These are phyloP conservation scores for Dermolepida albohirtum DNA, from an alignment of 2,888 invertebrate genomes.

Conservation along the genomic window DNA sequence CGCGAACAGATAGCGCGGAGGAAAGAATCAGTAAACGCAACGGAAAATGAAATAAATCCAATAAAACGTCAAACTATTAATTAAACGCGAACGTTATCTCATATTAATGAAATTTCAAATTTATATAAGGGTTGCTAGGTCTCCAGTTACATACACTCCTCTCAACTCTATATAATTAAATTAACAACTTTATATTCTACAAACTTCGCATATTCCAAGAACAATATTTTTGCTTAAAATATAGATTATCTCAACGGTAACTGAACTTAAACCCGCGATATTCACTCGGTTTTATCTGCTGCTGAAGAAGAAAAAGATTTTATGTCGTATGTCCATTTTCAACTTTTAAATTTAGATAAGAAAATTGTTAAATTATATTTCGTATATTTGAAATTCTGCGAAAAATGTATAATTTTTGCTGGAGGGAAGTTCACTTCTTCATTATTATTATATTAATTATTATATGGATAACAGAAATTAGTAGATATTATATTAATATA, in stretches of 20 bases:
- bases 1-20: too few species aligned
- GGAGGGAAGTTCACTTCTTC: too few species aligned
- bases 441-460: too few species aligned
- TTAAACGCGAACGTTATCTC: constrained; percentile 20
- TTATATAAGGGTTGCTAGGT: constrained; percentile 25
- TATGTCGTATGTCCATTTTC: not conserved
- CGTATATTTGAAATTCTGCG: too few species aligned
- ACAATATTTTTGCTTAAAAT: constrained; percentile 34
- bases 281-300: constrained; percentile 22
- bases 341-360: too few species aligned
- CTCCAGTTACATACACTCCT: constrained; percentile 32
- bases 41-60: too few species aligned
- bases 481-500: too few species aligned
- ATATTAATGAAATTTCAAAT: constrained; percentile 40
- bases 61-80: constrained; percentile 29
- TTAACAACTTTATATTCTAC: constrained; percentile 36
- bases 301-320: not conserved
- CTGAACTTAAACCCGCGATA: constrained; percentile 7
- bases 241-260: constrained; percentile 20
- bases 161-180: constrained; percentile 38
- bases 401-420: too few species aligned
- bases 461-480: too few species aligned
- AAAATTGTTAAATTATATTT: too few species aligned
- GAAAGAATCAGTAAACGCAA: too few species aligned
- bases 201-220: constrained; percentile 33